Conservation (phyloP, 2,888 invertebrate genomes). For the Tetanocera ferruginea region DNA sequence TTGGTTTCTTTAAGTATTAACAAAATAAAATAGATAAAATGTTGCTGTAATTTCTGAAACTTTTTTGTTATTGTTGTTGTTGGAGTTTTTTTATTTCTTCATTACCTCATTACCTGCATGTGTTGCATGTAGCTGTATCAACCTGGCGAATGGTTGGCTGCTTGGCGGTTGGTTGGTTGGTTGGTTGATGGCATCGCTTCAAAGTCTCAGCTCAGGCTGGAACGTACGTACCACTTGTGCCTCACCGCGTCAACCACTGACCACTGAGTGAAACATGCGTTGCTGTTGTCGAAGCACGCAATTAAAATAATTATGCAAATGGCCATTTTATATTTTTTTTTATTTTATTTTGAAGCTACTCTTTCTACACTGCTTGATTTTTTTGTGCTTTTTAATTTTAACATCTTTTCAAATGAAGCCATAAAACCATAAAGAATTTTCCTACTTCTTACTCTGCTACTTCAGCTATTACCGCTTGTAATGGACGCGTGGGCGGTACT, state of each 20-base stretch:
- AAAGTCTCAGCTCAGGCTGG: no score
- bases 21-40: neutral
- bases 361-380: neutral
- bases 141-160: neutral
- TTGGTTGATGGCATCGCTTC: neutral
- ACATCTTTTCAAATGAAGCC: slow-evolving; percentile 52
- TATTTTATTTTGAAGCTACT: slow-evolving; percentile 1
- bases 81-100: slow-evolving; percentile 3
- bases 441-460: neutral
- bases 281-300: slow-evolving; percentile 30
- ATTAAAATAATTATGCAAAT: slow-evolving; percentile 53
- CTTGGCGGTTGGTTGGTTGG: neutral
- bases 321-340: slow-evolving; percentile 35
- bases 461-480: slow-evolving; percentile 26
- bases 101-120: slow-evolving; percentile 27
- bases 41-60: slow-evolving; percentile 2
- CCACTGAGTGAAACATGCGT: slow-evolving; percentile 30
- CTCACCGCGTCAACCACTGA: slow-evolving; percentile 12
- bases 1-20: neutral
- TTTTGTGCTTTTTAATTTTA: slow-evolving; percentile 38
- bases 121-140: slow-evolving; percentile 18
- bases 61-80: neutral
- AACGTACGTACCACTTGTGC: no score
- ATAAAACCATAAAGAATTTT: slow-evolving; percentile 48
- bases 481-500: slow-evolving; percentile 43